Evolutionary conservation across 1,140 invertebrate genomes (phyloP), one percentile per base, ranked within the genome.

Genomic region (Dendroctonus valens): DNA sequence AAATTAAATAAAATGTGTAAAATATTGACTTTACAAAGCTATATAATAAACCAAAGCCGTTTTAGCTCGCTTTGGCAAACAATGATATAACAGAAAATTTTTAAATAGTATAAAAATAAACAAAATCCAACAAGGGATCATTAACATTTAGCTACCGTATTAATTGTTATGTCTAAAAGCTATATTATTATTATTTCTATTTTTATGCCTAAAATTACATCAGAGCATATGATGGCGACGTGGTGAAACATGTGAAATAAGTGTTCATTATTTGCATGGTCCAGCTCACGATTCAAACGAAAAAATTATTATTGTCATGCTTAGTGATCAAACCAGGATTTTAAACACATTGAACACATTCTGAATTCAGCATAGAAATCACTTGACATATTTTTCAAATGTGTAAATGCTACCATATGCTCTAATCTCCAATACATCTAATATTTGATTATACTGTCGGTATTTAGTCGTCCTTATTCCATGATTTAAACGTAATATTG

Each of bases 21-120:
- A 50, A 41, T 49, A 38, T 46, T 63, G 46, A 41, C 42, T 9
- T 61, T 41, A 9, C 37, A 41, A 51, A 51, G 26, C n/a, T 61
- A 51, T 9, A 26, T 42, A 39, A 11, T 54, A 15, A 15, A 41
- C 49, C 7, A 48, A 61, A 51, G 49, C 49, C 48, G 50, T 37
- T 11, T 52, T 26, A 26, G 37, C n/a, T 41, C 50, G 11, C 9
- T 26, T 49, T 61, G 7, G 49, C 7, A 49, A 41, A 49, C 9
- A 50, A 15, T 58, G 62, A 63, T 63, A 63, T 54, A 63, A 63
- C 61, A 63, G 52, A 63, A 46, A 63, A 55, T 54, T 63, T 50
- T 53, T 42, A 7, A 12, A 46, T 38, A 7, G 6, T 63, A 63
- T 46, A 55, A 63, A 62, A 54, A 44, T 41, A 63, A 63, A 42